Evolutionary conservation across 2,888 invertebrate genomes (phyloP).

Genomic region (Andrena chrysosceles): DNA sequence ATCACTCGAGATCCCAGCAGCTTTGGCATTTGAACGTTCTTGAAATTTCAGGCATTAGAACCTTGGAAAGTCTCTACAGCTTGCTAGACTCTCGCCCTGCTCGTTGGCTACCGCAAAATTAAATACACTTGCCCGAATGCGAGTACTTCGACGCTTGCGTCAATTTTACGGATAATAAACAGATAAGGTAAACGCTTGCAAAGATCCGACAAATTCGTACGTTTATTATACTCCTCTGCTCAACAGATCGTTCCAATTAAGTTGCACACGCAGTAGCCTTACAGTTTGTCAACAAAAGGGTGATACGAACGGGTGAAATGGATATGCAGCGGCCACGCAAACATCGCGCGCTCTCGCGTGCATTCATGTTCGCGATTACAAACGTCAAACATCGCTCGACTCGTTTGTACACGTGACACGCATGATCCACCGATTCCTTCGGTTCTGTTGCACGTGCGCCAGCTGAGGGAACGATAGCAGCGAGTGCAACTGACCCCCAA

Average conservation of each 20-base stretch:
- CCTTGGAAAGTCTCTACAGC: background rate
- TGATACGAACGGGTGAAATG: background rate
- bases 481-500: background rate
- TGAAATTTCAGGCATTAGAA: background rate
- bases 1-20: background rate
- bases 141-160: too few relatives aligned
- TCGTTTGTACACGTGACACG: background rate
- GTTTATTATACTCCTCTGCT: background rate
- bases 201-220: background rate
- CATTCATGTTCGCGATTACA: background rate
- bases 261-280: background rate
- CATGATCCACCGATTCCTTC: background rate
- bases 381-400: background rate
- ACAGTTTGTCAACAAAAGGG: background rate
- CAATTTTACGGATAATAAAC: too few relatives aligned
- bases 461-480: background rate
- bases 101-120: background rate
- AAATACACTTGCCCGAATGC: background rate
- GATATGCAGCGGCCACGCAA: background rate
- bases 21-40: background rate
- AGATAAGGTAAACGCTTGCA: too few relatives aligned
- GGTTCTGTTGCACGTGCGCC: background rate
- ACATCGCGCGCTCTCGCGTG: background rate
- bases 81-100: background rate
- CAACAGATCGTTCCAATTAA: background rate